Evolutionary conservation across 2,888 invertebrate genomes (phyloP).

Genomic region (Villa cingulata): DNA sequence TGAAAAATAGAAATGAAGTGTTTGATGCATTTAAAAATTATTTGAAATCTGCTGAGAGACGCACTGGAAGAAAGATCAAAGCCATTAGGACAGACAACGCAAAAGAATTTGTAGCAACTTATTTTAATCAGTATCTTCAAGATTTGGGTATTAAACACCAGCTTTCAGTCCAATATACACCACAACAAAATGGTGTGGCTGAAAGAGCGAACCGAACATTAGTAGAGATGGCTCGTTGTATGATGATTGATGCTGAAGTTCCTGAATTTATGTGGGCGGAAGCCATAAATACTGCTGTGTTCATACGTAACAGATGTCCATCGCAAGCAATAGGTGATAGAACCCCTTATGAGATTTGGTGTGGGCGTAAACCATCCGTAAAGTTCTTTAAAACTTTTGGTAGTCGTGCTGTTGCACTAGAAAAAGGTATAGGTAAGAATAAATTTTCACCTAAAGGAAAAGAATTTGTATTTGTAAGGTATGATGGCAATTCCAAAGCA

Average conservation of each 20-base stretch:
- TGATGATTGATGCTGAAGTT: slow-evolving; percentile 17
- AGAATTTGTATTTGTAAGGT: background rate
- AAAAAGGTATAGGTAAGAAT: background rate
- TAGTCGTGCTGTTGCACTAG: slow-evolving; percentile 5
- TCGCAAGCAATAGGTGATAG: background rate
- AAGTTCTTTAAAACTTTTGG: slow-evolving; percentile 10
- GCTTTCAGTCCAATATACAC: slow-evolving; percentile 14
- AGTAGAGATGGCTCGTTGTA: slow-evolving; percentile 18
- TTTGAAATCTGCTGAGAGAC: slow-evolving; percentile 13
- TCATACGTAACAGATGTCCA: slow-evolving; percentile 7
- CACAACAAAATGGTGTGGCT: slow-evolving; percentile 19
- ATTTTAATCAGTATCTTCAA: slow-evolving; percentile 13
- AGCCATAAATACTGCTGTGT: slow-evolving; percentile 18
- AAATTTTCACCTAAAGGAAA: slow-evolving; percentile 4
- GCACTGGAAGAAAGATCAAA: slow-evolving; percentile 15
- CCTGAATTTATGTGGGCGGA: slow-evolving; percentile 20
- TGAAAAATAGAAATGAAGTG: slow-evolving; percentile 13
- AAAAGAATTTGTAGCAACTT: slow-evolving; percentile 15
- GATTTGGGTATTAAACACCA: slow-evolving; percentile 17
- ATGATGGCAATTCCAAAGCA: slow-evolving; percentile 1
- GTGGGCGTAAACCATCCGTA: slow-evolving; percentile 4
- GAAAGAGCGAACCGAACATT: slow-evolving; percentile 18
- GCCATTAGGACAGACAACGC: slow-evolving; percentile 18
- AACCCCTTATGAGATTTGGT: slow-evolving; percentile 11
- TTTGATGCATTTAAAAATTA: slow-evolving; percentile 13